phyloP scores from a whole-genome alignment of 2,797 vertebrate genomes.

The Cyprinella venusta region DNA sequence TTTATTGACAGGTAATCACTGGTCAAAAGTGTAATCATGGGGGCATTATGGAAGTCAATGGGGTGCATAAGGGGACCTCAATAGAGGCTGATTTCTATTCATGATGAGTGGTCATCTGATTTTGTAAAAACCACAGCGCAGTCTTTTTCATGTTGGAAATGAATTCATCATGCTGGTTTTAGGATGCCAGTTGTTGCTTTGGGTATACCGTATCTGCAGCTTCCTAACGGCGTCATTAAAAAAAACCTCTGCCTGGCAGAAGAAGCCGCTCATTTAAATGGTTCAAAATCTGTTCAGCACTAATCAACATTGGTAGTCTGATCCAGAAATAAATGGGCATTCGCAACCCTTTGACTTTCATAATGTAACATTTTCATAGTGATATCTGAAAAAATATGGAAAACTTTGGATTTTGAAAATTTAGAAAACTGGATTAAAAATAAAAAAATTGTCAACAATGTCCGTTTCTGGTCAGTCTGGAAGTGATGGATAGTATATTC shows the following conservation, averaged over 20 bases:
- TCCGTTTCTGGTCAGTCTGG: neutral
- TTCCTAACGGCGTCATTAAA: conserved; percentile 2
- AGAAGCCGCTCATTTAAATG: neutral
- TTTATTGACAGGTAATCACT: conserved; percentile 52
- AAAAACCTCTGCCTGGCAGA: neutral
- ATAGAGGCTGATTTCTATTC: conserved; percentile 59
- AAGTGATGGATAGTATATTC: neutral
- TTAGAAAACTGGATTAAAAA: neutral
- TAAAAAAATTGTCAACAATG: too few species aligned
- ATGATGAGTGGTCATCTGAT: conserved; percentile 55
- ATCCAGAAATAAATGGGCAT: neutral
- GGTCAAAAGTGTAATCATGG: conserved; percentile 59
- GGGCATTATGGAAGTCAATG: conserved; percentile 53
- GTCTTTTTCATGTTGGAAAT: conserved; percentile 23
- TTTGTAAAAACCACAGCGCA: conserved; percentile 16
- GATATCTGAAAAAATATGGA: neutral
- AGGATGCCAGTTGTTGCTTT: conserved; percentile 8
- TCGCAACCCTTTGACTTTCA: neutral
- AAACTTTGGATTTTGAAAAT: neutral
- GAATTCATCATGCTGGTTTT: conserved; percentile 26
- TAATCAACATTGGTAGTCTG: neutral
- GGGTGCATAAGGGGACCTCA: conserved; percentile 46
- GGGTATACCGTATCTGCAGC: neutral
- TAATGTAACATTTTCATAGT: too few species aligned
- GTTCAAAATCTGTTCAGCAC: neutral